A percentile compares a stretch with the other conserved stretches of the same genome.
Conservation (phyloP, 1,140 invertebrate species). For the Sarcophaga peregrina region DNA sequence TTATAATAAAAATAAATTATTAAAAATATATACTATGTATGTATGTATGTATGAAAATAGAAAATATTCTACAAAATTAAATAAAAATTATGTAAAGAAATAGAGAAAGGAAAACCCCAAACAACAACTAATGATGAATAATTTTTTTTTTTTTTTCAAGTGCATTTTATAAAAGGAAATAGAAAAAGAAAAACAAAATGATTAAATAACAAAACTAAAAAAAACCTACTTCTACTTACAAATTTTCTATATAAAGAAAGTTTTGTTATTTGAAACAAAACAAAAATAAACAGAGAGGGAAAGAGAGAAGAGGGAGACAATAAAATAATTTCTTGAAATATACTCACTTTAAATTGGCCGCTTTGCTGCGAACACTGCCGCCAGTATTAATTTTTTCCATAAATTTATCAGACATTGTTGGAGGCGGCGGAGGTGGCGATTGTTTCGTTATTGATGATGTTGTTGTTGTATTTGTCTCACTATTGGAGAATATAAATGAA, state of each 20-base stretch:
- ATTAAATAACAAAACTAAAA: not conserved
- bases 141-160: constrained; percentile 1
- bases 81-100: not conserved
- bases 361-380: constrained; percentile 61
- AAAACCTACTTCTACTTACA: constrained; percentile 17
- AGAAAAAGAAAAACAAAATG: not conserved
- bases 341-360: constrained; percentile 63
- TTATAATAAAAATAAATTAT: constrained; percentile 27
- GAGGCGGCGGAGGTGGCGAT: not conserved
- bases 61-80: not conserved
- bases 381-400: constrained; percentile 46
- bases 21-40: not conserved
- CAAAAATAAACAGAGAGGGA: not conserved
- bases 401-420: constrained; percentile 43
- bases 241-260: not conserved
- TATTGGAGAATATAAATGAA: constrained; percentile 36
- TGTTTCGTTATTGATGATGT: not conserved
- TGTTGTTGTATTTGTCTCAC: not conserved
- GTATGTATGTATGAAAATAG: constrained; percentile 8
- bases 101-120: not conserved
- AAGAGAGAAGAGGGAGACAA: not conserved
- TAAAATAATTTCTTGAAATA: constrained; percentile 31
- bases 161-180: not conserved
- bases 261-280: not conserved
- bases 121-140: constrained; percentile 17